phyloP scores from a whole-genome alignment of 2,113 vertebrate species.

The Eulemur macaco region DNA sequence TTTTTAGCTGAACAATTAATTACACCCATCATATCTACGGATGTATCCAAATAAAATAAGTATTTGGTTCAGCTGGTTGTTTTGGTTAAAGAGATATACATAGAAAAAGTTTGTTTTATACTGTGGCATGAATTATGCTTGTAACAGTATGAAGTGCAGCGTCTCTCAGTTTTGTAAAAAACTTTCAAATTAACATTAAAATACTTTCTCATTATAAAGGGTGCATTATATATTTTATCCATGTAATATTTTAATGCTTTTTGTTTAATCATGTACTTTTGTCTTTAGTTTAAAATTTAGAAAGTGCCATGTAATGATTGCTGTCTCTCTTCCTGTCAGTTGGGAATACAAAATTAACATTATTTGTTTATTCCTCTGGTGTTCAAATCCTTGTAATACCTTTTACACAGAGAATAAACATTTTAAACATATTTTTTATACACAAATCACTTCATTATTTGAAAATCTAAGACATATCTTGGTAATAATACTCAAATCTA shows the following conservation, averaged over 20 bases:
- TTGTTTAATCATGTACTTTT: conserved; percentile 56
- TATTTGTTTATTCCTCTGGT: not conserved
- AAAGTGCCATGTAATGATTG: not conserved
- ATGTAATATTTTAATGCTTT: conserved; percentile 24
- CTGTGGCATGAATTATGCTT: conserved; percentile 52
- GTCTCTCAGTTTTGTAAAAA: conserved; percentile 52
- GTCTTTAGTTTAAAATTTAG: conserved; percentile 59
- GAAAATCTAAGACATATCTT: not conserved
- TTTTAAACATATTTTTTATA: not conserved
- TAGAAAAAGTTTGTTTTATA: conserved; percentile 62
- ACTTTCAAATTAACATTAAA: conserved; percentile 54
- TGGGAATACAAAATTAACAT: not conserved
- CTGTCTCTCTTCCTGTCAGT: conserved; percentile 24
- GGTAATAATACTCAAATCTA: not conserved
- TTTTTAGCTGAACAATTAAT: conserved; percentile 87
- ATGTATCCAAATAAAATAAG: conserved; percentile 80
- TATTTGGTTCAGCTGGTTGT: conserved; percentile 78
- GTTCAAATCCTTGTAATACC: not conserved
- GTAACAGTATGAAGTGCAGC: not conserved
- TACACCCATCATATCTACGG: conserved; percentile 82
- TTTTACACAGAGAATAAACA: not conserved
- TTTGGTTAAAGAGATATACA: conserved; percentile 66
- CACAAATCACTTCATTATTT: not conserved
- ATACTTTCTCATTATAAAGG: conserved; percentile 16
- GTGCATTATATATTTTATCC: not conserved